Base-by-base conservation (phyloP, 2,888 invertebrate species). In the Erebia ligea region DNA sequence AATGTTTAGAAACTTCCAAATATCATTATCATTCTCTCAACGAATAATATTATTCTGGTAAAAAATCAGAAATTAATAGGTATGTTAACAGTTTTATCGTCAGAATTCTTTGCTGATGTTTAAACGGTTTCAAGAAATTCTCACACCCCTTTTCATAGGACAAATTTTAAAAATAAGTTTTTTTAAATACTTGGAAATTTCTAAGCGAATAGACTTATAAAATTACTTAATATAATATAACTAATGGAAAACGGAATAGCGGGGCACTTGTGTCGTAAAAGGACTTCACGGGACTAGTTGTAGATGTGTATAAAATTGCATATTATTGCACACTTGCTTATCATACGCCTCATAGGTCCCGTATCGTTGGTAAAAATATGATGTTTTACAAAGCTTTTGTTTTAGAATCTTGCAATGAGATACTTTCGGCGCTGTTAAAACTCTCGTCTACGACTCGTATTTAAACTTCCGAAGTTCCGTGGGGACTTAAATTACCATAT, bases 211-310 rank as follows among this genome's bases (percentile, higher is more conserved):
- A 17, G n/a, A 19, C 42, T 59, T 59, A 40, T 9, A n/a, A 59
- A 59, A 34, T 42, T 58, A 67, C 57, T 17, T 42, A 19, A 58
- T 48, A 48, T 58, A 34, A 40, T 40, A 40, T 40, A 52, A 52
- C n/a, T 54, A 40, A 25, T 48, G 10, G 45, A 57, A 57, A 54
- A 58, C 15, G 80, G 76, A 74, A 73, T 76, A 67, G 77, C 78
- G 84, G 81, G 82, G 81, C 86, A 82, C 87, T 86, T 50, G 4
- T 54, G 54, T 50, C n/a, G 25, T 10, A 48, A 21, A 4, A 21
- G 21, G 21, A 42, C 19, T 5, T 42, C 17, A 42, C 1, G 40
- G 17, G 40, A 59, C 59, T 42, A 40, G 59, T 2, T 59, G 17
- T 17, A 25, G 58, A 54, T 54, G 54, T 58, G 9, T n/a, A 6